Conservation (phyloP, 53 echinoderm and acorn worm genomes). For the Pentamera pediparva region DNA sequence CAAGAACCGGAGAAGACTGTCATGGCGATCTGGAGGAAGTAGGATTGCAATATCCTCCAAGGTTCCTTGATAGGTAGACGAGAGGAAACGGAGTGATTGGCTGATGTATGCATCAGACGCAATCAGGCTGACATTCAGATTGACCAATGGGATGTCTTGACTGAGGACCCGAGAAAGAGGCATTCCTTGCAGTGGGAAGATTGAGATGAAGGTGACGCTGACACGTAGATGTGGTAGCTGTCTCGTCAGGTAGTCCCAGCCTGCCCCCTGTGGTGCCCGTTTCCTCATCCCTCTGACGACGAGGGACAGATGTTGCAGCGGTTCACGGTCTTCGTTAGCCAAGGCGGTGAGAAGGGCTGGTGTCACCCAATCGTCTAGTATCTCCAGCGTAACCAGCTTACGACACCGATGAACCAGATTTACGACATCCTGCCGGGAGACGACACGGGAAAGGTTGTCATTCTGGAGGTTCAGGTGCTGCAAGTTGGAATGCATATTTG, state of each 20-base stretch:
- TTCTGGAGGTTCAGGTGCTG: slow-evolving; percentile 86
- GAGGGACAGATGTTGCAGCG: slow-evolving; percentile 67
- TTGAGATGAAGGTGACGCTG: slow-evolving; percentile 53
- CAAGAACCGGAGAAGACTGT: slow-evolving; percentile 7
- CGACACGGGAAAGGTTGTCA: slow-evolving; percentile 65
- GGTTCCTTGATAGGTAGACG: slow-evolving; percentile 21
- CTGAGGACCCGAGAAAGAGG: slow-evolving; percentile 22
- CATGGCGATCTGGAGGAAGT: slow-evolving; percentile 19
- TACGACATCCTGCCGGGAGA: slow-evolving; percentile 60
- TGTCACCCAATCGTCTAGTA: slow-evolving; percentile 74
- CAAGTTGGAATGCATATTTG: slow-evolving; percentile 72
- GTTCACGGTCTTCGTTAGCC: slow-evolving; percentile 41
- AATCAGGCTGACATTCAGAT: slow-evolving; percentile 16
- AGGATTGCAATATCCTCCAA: slow-evolving; percentile 20
- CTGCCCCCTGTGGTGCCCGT: slow-evolving; percentile 41
- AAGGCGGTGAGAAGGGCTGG: slow-evolving; percentile 65
- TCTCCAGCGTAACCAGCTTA: slow-evolving; percentile 53
- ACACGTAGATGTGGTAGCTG: slow-evolving; percentile 64
- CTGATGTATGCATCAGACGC: slow-evolving; percentile 22
- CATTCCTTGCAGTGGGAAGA: slow-evolving; percentile 26
- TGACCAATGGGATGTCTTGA: slow-evolving; percentile 24
- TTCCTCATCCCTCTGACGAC: slow-evolving; percentile 76
- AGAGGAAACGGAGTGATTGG: slow-evolving; percentile 19
- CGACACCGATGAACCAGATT: slow-evolving; percentile 66
- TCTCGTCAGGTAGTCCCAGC: slow-evolving; percentile 66